Evolutionary conservation across 2,113 vertebrate genomes (phyloP), one percentile per base, ranked within the genome.

Genomic region (Bufo gargarizans): DNA sequence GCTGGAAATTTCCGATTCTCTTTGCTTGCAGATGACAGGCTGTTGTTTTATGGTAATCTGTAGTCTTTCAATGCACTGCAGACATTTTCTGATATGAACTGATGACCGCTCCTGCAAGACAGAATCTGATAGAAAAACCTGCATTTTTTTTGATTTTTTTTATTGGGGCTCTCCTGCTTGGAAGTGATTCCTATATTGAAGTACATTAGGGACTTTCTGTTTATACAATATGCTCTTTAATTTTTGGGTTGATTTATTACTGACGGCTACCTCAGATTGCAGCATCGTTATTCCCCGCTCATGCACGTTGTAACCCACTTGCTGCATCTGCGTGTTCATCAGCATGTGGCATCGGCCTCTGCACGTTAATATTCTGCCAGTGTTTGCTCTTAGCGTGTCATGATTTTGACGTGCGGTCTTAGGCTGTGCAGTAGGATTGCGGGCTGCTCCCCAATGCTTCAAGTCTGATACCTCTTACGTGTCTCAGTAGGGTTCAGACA

Each of bases 401-500:
- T 84, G 74, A 45, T 84, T 89, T 89, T 89, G 87, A 89, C 87
- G 74, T 84, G 72, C 81, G 19, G 80, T 77, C 71, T 82, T 88
- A 84, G 47, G 69, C 87, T 89, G 87, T 88, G 81, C 82, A 84
- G 87, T 55, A 84, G 74, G 87, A 89, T 89, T 89, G 87, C 74
- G 69, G 87, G 49, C 87, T 88, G 81, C 59, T 88, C 87, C 87
- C 87, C 82, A 84, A 88, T 78, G 87, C 87, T 88, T 84, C 72
- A 56, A 67, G 87, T 89, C 87, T 84, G 81, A 89, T 89, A 89
- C 72, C 87, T 84, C 87, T 89, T 78, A 77, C 50, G 59, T 89
- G 81, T 89, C 87, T 89, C 87, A 77, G 82, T 89, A 78, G 87
- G 82, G 81, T 84, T 89, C 81, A 89, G 87, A 89, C 81, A 78